Base-by-base conservation (phyloP, 2,113 vertebrate genomes). In the Cettia cetti region DNA sequence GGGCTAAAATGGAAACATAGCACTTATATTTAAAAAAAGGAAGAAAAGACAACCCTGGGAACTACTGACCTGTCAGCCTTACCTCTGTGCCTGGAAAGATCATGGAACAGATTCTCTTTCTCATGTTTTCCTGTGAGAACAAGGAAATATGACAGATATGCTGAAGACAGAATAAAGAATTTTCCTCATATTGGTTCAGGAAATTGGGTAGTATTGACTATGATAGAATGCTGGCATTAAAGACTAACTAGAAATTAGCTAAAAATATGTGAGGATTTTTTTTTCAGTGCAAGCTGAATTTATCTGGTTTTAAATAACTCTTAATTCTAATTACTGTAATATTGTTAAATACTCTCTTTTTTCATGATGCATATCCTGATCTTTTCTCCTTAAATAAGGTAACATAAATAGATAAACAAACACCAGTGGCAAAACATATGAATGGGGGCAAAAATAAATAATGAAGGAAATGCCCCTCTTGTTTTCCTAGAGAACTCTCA, bases 401-500 rank as follows among this genome's bases (percentile, higher is more conserved):
- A 69, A 54, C 7, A 19, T 59, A 69, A 33, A 39, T 24, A 65
- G 37, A 35, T 26, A 39, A 68, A 52, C 2, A 37, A 45, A 19
- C 6, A 10, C 4, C 2, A 33, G 28, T 45, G 22, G 9, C 3
- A 87, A 76, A 87, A 49, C 1, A 8, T 40, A 44, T 0, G 1
- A 68, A 33, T 1, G 2, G 6, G 18, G 66, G 4, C 6, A 80
- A 66, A 86, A 65, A 37, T 40, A 28, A 30, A 6, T 40, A 80
- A 45, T 27, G 47, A 57, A 52, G 10, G 61, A 61, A 61, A 23
- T 15, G 7, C 28, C 17, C 3, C 3, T 59, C 18, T 57, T 57
- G 10, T 52, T 70, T 70, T 88, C 30, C 17, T 61, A 30, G 20
- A 66, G 35, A 12, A 30, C 14, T 65, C 7, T 70, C 10, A 56